A percentile compares a stretch with the other conserved stretches of the same genome.
These are phyloP conservation scores for Acronicta leporina DNA, from an alignment of 2,888 invertebrate species.

Conservation along the genomic window DNA sequence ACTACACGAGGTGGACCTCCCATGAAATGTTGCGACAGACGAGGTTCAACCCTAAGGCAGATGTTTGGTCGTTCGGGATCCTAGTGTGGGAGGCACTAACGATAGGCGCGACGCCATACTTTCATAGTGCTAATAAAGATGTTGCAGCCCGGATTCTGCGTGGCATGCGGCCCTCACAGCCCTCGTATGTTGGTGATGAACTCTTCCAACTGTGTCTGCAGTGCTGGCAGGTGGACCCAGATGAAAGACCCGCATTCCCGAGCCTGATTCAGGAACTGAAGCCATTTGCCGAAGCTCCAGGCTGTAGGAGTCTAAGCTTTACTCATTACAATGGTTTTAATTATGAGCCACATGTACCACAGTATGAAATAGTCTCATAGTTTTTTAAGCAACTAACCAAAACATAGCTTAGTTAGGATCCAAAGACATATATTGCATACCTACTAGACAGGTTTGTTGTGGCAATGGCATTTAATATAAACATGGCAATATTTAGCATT, in stretches of 20 bases:
- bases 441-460: constrained; percentile 17
- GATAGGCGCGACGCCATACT: constrained; percentile 94
- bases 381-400: constrained; percentile 55
- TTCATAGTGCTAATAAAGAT: constrained; percentile 91
- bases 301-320: constrained; percentile 78
- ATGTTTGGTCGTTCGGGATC: constrained; percentile 95
- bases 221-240: constrained; percentile 95
- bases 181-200: constrained; percentile 93
- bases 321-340: constrained; percentile 84
- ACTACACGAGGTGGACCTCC: constrained; percentile 94
- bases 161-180: constrained; percentile 93
- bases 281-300: constrained; percentile 74
- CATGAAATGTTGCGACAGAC: constrained; percentile 93
- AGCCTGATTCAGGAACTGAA: constrained; percentile 87
- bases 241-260: constrained; percentile 93
- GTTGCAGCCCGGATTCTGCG: constrained; percentile 91
- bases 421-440: constrained; percentile 57
- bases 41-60: constrained; percentile 92
- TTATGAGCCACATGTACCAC: constrained; percentile 82
- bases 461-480: constrained; percentile 8
- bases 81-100: constrained; percentile 95
- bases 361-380: constrained; percentile 82
- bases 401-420: constrained; percentile 45
- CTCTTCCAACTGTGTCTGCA: constrained; percentile 94
- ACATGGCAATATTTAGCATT: constrained; percentile 13